phyloP scores from a whole-genome alignment of 2,888 invertebrate species.

The Brenthis ino region DNA sequence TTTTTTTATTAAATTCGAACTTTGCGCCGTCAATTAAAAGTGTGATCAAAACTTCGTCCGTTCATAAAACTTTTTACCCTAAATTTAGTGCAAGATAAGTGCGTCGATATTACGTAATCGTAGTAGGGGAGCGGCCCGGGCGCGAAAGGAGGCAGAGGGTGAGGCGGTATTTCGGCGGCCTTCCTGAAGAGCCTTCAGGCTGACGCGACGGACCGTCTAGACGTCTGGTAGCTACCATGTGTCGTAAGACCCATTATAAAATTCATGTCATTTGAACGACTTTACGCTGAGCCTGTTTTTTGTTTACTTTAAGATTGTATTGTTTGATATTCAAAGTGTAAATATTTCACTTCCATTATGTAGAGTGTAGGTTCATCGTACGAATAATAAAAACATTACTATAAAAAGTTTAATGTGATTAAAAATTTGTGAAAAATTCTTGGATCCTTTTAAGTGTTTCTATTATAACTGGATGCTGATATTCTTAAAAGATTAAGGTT shows the following conservation, averaged over 20 bases:
- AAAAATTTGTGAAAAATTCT: neutral
- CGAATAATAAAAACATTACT: neutral
- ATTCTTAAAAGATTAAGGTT: neutral
- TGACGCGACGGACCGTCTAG: conserved; percentile 67
- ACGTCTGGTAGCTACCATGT: conserved; percentile 65
- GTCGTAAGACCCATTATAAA: conserved; percentile 47
- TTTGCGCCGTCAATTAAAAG: neutral
- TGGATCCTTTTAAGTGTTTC: neutral
- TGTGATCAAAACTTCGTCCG: conserved; percentile 14
- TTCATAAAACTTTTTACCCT: conserved; percentile 36
- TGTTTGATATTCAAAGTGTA: neutral
- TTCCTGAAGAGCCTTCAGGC: conserved; percentile 69
- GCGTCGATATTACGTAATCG: conserved; percentile 48
- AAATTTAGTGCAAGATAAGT: conserved; percentile 42
- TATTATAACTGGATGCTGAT: neutral
- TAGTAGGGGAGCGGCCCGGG: conserved; percentile 39
- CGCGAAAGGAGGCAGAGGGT: conserved; percentile 37
- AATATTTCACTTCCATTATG: neutral
- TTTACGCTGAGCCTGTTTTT: conserved; percentile 38
- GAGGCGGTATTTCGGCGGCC: conserved; percentile 56
- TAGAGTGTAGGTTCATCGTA: neutral
- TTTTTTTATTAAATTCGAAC: too few relatives aligned
- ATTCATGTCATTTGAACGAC: conserved; percentile 45
- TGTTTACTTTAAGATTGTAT: conserved; percentile 3
- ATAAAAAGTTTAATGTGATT: neutral